Base-by-base conservation (phyloP, 1,140 invertebrate genomes). In the Dreissena rostriformis region DNA sequence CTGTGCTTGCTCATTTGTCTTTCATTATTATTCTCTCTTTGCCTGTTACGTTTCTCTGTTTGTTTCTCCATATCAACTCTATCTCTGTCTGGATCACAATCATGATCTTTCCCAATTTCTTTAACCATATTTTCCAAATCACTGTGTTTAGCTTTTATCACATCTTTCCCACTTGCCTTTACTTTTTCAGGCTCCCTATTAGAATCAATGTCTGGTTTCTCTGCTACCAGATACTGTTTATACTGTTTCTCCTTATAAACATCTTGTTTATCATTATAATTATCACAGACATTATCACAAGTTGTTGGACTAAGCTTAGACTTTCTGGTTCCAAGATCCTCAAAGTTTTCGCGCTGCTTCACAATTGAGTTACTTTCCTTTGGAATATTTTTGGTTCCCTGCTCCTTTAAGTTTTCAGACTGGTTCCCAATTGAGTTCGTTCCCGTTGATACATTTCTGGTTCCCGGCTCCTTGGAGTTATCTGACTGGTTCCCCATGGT, bases 221-320 rank as follows among this genome's bases (percentile, higher is more conserved):
- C 88, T 8, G 88, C 88, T 77, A 87, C 52, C 71, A 90, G 72
- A 67, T 87, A 90, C 53, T 84, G 74, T 82, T 86, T 90, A 84
- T 90, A 90, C 52, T 67, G 51, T 51, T 75, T 26, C 14, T 73
- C 75, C 74, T 51, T 12, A 39, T 39, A 39, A 5, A 39, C 2
- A 39, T 39, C 39, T 39, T 39, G 39, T 12, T 14, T 67, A 15
- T 67, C 68, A 17, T 72, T n/a, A 22, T 61, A 19, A 61, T 29
- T 49, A 17, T 28, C 55, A 24, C 11, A 12, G 10, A 39, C 11
- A 55, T 74, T 51, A 63, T 61, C 51, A 14, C 51, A 29, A 24
- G 52, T 65, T 14, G 28, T 68, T 24, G 19, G 24, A 15, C 53
- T 66, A 19, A 67, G n/a, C 55, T 19, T 52, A 66, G 24, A 77